Evolutionary conservation across 2,113 vertebrate species (phyloP), one percentile per base, ranked within the genome.

Genomic region (Mirounga angustirostris): DNA sequence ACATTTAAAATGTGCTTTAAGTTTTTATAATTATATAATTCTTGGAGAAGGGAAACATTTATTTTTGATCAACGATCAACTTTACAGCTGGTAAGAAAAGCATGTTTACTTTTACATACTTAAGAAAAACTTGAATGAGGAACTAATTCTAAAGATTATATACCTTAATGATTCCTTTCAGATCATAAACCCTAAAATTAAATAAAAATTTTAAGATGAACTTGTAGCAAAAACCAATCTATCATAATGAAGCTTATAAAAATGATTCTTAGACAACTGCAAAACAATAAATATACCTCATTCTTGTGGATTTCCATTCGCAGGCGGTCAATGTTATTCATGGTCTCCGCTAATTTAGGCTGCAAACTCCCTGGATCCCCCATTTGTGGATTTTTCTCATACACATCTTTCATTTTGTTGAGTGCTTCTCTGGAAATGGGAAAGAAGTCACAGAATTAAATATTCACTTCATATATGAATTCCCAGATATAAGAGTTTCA

Each of bases 371-470:
- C 98, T 81, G 99, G 99, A 97, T 99, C 99, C 43, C 99, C 99
- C 99, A 99, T 99, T 98, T 99, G 99, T 56, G 99, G 99, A 97
- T 99, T 99, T 98, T 99, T 99, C 98, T 99, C 99, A 97, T 99
- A 99, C 24, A 99, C 99, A n/a, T 99, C 99, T 99, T 99, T 99
- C 99, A 99, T 99, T 99, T 99, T 99, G 98, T 99, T 99, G 97
- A 99, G 99, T 4, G 99, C 99, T 96, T 99, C 99, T 99, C 99
- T 99, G 69, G 97, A 97, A 95, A 84, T 96, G 22, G 22, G 33
- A 52, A 92, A n/a, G 22, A 95, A 95, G 79, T 9, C 46, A 91
- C 5, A 93, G 43, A 88, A 95, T 61, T 96, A 96, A 91, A 74
- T 67, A 96, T 59, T 93, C 28, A 85, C 36, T 95, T 96, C 33